Base-by-base conservation (phyloP, 2,797 vertebrate species). In the Rhinoraja longicauda region DNA sequence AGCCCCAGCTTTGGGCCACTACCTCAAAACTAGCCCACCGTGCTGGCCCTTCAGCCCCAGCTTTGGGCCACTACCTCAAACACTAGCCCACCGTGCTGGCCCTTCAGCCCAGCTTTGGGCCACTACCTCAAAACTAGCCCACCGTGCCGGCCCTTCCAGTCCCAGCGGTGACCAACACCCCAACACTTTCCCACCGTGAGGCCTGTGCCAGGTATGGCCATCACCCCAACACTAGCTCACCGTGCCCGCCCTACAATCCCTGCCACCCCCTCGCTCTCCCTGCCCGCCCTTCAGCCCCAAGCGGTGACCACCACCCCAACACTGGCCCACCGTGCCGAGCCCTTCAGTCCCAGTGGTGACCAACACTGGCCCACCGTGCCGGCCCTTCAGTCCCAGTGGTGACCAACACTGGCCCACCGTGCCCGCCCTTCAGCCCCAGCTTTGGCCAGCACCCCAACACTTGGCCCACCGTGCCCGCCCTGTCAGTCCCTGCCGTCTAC, bases 1-100 rank as follows among this genome's bases (percentile, higher is more conserved):
- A 8, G 45, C n/a, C 57, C 17, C 17, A 26, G 21, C n/a, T 98
- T 95, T 57, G n/a, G 36, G 79, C 12, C 6, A 1, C 17, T 90
- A 39, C 67, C 36, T 6, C 6, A 13, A 53, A 12, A 19, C 9
- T 3, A 8, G n/a, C 64, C 2, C 9, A 59, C 17, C 67, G 62
- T 99, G 94, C 98, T 99, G 96, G 97, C 97, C 0, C 98, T n/a
- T n/a, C n/a, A n/a, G 98, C 93, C 95, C 97, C 59, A 98, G 98
- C 98, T 98, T 95, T 57, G 36, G 36, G 79, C 24, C 6, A 1
- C 17, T 70, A 39, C 67, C 36, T n/a, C 12, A 6, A 13, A 53
- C 12, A 19, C 9, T 3, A 8, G 32, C 64, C 2, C 9, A 59
- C n/a, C 39, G 62, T n/a, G 53, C 3, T 21, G 19, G 5, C 13